A percentile compares a stretch with the other conserved stretches of the same genome.
Conservation (phyloP, 1,140 invertebrate species). For the Nephila pilipes region DNA sequence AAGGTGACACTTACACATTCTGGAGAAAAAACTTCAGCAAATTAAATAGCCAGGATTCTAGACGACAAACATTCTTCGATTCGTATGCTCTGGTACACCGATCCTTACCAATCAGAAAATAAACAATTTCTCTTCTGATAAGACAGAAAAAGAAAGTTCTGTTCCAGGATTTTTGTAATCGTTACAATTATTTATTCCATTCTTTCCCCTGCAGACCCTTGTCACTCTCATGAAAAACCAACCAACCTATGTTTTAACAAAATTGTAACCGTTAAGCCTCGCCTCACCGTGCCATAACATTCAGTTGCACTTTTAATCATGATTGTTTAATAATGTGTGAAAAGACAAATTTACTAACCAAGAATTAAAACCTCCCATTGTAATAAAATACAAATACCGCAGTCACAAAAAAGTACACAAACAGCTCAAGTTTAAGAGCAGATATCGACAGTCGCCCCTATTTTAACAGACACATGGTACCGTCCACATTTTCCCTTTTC, state of each 20-base stretch:
- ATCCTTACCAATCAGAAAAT: background rate
- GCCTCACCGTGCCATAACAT: background rate
- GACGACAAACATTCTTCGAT: background rate
- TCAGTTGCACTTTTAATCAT: background rate
- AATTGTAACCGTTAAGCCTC: conserved; percentile 56
- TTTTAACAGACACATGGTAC: conserved; percentile 54
- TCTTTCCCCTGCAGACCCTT: background rate
- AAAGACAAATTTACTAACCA: background rate
- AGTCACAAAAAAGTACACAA: conserved; percentile 41
- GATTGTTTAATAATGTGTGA: conserved; percentile 12
- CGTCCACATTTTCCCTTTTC: conserved; percentile 76
- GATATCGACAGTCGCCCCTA: conserved; percentile 42
- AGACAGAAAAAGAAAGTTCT: background rate
- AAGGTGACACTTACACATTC: conserved; percentile 57
- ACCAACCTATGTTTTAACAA: conserved; percentile 18
- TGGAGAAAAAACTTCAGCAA: conserved; percentile 13
- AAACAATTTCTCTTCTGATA: background rate
- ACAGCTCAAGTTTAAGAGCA: conserved; percentile 50
- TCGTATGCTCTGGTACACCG: background rate
- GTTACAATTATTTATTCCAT: background rate
- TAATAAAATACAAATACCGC: conserved; percentile 55
- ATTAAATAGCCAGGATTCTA: background rate
- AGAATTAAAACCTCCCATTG: conserved; percentile 28
- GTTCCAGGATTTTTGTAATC: background rate
- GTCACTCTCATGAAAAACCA: background rate